Percentiles rank a stretch among this genome's conserved stretches.
Conservation (phyloP, 2,888 invertebrate species). For the Dastarcus helophoroides region DNA sequence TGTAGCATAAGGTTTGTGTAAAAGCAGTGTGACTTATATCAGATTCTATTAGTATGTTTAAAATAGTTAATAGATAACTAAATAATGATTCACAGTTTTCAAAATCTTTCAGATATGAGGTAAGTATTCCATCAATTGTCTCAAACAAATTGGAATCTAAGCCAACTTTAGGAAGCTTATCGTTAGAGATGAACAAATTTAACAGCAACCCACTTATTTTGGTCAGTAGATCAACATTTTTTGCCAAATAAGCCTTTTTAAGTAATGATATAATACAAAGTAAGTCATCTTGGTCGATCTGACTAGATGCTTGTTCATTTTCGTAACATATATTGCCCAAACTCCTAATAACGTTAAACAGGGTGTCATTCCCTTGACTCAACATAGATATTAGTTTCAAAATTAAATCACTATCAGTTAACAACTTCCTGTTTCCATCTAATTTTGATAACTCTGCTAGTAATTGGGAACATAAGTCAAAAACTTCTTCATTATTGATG, state of each 20-base stretch:
- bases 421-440: conserved; percentile 59
- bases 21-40: conserved; percentile 42
- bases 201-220: conserved; percentile 65
- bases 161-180: conserved; percentile 49
- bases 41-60: conserved; percentile 53
- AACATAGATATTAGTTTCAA: conserved; percentile 46
- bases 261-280: conserved; percentile 21
- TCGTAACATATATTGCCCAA: conserved; percentile 84
- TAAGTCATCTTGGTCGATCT: conserved; percentile 33
- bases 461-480: conserved; percentile 51
- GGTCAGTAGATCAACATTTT: conserved; percentile 31
- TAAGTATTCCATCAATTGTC: conserved; percentile 42
- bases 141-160: conserved; percentile 45
- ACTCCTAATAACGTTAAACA: conserved; percentile 70
- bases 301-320: conserved; percentile 57
- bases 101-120: conserved; percentile 38
- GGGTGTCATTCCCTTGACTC: conserved; percentile 42
- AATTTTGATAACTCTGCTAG: conserved; percentile 75
- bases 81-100: conserved; percentile 46
- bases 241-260: conserved; percentile 18
- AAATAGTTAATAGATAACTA: conserved; percentile 44
- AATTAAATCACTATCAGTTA: conserved; percentile 51
- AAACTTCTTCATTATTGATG: conserved; percentile 42
- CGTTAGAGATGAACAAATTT: conserved; percentile 68
- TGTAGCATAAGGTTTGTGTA: conserved; percentile 26